Percentiles rank a stretch among this genome's conserved stretches.
Evolutionary conservation across 2,113 vertebrate species (phyloP).

Genomic region (Onychostruthus taczanowskii): DNA sequence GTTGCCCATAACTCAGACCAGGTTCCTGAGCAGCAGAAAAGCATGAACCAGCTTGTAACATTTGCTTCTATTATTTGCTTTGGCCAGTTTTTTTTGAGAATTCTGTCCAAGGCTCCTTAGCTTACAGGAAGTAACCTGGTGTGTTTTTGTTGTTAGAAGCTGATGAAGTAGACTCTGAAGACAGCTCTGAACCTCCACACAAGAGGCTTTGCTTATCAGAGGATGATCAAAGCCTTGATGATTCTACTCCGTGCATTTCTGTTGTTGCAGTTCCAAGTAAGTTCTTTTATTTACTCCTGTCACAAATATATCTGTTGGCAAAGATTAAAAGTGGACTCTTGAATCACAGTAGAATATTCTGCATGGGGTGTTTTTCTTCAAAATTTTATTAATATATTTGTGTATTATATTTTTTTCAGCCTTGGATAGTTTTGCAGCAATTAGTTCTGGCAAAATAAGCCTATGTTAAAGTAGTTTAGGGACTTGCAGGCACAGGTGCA

Average conservation of each 20-base stretch:
- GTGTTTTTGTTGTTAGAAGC: slow-evolving; percentile 66
- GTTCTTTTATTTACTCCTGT: neutral
- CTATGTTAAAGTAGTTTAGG: neutral
- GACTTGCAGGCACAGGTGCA: neutral
- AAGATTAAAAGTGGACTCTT: neutral
- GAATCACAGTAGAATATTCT: neutral
- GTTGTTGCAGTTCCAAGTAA: slow-evolving; percentile 92
- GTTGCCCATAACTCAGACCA: neutral
- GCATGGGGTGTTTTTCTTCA: neutral
- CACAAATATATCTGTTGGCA: neutral
- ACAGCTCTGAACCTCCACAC: slow-evolving; percentile 82
- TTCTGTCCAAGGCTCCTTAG: neutral
- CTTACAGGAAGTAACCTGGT: neutral
- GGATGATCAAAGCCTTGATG: slow-evolving; percentile 82
- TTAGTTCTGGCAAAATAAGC: neutral
- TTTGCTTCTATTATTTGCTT: neutral
- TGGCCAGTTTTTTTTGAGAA: neutral
- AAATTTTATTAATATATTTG: neutral
- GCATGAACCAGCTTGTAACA: neutral
- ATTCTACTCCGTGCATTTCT: slow-evolving; percentile 82
- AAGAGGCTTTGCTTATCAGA: slow-evolving; percentile 91
- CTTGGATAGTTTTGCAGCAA: neutral
- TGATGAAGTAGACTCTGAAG: slow-evolving; percentile 84
- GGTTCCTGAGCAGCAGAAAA: neutral
- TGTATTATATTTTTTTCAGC: neutral